These are phyloP conservation scores for Labeo rohita DNA, from an alignment of 2,113 vertebrate species.

Conservation along the genomic window DNA sequence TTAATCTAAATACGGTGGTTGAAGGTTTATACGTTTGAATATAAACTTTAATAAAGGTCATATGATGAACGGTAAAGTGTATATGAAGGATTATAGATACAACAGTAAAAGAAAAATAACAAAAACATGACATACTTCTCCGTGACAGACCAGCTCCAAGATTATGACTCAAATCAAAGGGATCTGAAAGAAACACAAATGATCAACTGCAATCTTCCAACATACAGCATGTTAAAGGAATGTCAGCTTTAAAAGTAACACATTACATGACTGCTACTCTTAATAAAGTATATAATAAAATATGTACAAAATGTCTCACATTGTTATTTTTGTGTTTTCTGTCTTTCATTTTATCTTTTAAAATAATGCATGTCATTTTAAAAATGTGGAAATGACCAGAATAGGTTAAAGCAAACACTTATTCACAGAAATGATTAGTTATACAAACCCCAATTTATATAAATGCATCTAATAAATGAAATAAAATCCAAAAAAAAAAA, in stretches of 20 bases:
- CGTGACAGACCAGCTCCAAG: constrained; percentile 98
- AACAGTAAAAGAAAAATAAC: background rate
- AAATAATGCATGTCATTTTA: background rate
- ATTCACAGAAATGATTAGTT: too few species aligned
- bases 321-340: background rate
- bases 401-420: too few species aligned
- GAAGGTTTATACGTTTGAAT: background rate
- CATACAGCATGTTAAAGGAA: background rate
- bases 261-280: background rate
- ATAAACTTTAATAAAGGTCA: background rate
- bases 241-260: background rate
- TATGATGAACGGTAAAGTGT: background rate
- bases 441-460: too few species aligned
- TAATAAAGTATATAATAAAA: background rate
- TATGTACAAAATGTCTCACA: background rate
- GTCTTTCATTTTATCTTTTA: background rate
- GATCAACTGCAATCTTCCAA: background rate
- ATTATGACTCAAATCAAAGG: constrained; percentile 98
- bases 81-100: background rate
- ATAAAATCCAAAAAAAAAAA: too few species aligned
- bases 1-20: background rate
- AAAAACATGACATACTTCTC: constrained; percentile 85
- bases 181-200: constrained; percentile 78
- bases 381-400: background rate
- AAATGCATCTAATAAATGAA: too few species aligned